These are phyloP conservation scores for Hystrix brachyura DNA, from an alignment of 2,113 vertebrate species.

Conservation along the genomic window DNA sequence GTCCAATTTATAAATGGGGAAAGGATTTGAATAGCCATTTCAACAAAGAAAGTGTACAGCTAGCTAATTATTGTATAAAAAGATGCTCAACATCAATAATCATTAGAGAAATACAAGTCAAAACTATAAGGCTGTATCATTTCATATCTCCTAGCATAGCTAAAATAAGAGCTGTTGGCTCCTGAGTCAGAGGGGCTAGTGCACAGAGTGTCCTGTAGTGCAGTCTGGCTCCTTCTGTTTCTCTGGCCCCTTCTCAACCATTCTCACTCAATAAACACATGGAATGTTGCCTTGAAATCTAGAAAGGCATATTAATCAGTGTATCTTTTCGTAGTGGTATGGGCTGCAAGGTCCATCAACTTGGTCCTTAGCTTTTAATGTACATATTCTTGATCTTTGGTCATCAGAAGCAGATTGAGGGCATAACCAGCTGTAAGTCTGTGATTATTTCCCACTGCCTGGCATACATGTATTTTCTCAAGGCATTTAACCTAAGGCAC, in stretches of 20 bases:
- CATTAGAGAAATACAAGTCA: conserved; percentile 22
- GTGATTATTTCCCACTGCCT: neutral
- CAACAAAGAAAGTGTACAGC: conserved; percentile 14
- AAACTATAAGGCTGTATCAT: neutral
- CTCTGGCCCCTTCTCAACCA: neutral
- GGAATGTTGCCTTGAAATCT: conserved; percentile 27
- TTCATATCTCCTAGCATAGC: neutral
- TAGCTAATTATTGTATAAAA: neutral
- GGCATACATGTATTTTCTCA: neutral
- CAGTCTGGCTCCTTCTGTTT: neutral
- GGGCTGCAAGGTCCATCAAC: neutral
- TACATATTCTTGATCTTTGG: neutral
- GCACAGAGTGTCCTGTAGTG: neutral
- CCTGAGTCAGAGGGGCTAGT: neutral
- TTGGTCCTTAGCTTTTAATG: neutral
- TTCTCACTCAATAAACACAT: neutral
- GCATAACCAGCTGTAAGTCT: neutral
- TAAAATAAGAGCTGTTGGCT: conserved; percentile 8
- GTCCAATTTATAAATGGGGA: neutral
- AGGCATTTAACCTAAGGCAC: neutral
- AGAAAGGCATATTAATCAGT: neutral
- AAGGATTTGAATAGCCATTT: conserved; percentile 23
- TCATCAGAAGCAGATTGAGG: neutral
- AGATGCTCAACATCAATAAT: neutral
- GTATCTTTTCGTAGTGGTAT: conserved; percentile 37